These are phyloP conservation scores for Syncerus caffer DNA, from an alignment of 2,797 vertebrate species.

Conservation along the genomic window DNA sequence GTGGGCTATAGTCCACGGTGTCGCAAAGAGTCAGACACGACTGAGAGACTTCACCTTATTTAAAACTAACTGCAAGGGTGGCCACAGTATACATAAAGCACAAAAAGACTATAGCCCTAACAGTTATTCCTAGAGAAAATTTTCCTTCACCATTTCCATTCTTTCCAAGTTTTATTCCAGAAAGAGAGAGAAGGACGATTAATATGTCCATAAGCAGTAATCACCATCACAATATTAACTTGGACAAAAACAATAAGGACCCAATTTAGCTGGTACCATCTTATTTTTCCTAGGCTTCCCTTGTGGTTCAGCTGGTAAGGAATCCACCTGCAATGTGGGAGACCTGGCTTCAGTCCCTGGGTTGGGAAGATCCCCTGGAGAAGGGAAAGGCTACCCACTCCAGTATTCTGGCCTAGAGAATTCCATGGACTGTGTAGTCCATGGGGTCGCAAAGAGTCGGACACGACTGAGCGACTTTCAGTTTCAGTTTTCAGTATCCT, in stretches of 20 bases:
- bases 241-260: conserved; percentile 54
- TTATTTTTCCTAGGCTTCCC: conserved; percentile 22
- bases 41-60: no score
- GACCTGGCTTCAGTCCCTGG: neutral
- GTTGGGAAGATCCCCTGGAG: neutral
- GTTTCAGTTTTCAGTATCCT: neutral
- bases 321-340: neutral
- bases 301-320: neutral
- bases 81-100: accelerated
- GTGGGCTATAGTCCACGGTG: no score
- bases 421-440: neutral
- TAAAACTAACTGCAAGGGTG: neutral
- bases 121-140: neutral
- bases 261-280: conserved; percentile 64
- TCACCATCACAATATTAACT: conserved; percentile 47
- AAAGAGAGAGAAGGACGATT: neutral
- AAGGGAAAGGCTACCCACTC: neutral
- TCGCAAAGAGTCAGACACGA: no score
- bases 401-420: neutral
- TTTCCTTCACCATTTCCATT: conserved; percentile 48
- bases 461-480: neutral
- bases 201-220: conserved; percentile 65
- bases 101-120: neutral
- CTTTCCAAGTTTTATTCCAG: conserved; percentile 83
- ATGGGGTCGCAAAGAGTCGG: neutral